phyloP scores from a whole-genome alignment of 2,888 invertebrate genomes.

The Rhodophaea formosa region DNA sequence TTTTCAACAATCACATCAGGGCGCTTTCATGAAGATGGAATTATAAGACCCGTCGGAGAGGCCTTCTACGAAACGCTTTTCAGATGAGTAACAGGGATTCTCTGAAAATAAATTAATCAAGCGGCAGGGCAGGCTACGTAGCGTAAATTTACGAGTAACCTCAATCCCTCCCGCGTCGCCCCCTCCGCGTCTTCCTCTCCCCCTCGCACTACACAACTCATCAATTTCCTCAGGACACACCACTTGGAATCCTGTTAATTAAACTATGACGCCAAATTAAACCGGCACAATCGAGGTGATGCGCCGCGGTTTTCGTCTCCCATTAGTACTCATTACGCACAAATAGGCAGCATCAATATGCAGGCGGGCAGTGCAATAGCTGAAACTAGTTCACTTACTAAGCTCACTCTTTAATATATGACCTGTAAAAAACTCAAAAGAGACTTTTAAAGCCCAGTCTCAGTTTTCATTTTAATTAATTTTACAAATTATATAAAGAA shows the following conservation, averaged over 20 bases:
- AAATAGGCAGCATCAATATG: not conserved
- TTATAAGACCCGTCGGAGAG: slow-evolving; percentile 38
- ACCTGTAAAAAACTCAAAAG: no score
- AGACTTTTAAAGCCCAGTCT: no score
- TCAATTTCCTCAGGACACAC: slow-evolving; percentile 71
- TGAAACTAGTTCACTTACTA: no score
- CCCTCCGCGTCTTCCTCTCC: slow-evolving; percentile 18
- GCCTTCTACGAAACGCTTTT: slow-evolving; percentile 48
- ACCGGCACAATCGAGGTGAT: slow-evolving; percentile 27
- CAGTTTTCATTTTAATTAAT: no score
- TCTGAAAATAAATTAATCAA: slow-evolving; percentile 70
- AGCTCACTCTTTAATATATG: no score
- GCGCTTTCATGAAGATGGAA: slow-evolving; percentile 28
- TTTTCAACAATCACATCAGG: slow-evolving; percentile 1
- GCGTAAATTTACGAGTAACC: slow-evolving; percentile 67
- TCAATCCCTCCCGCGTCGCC: slow-evolving; percentile 28
- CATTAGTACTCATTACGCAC: not conserved
- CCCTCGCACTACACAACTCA: slow-evolving; percentile 62
- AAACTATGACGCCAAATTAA: slow-evolving; percentile 72
- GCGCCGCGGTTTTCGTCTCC: not conserved
- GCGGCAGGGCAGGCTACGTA: slow-evolving; percentile 53
- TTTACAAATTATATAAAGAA: no score
- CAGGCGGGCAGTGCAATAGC: no score
- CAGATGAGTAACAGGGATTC: slow-evolving; percentile 60
- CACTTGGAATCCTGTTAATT: slow-evolving; percentile 72